Conservation (phyloP, 2,888 invertebrate species). For the Pachydiplax longipennis region DNA sequence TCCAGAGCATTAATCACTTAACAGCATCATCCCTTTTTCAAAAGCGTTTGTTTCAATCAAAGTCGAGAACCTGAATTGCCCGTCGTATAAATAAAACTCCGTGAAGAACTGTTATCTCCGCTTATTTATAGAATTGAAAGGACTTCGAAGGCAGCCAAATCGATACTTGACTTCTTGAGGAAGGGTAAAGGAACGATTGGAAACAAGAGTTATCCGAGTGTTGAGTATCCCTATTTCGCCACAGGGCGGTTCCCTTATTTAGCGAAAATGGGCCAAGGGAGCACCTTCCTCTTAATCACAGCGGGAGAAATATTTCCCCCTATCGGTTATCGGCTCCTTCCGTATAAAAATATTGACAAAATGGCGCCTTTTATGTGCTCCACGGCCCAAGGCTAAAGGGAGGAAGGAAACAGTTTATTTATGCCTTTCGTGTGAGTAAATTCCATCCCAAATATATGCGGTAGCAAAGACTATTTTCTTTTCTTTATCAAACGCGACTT, state of each 20-base stretch:
- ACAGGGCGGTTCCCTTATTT: neutral
- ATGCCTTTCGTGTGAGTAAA: no score
- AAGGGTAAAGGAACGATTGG: neutral
- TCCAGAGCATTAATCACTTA: neutral
- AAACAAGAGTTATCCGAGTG: neutral
- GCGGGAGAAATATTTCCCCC: neutral
- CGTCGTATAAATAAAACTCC: neutral
- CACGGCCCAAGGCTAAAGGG: no score
- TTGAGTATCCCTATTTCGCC: neutral
- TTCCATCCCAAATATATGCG: no score
- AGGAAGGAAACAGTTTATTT: no score
- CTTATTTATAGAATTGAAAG: neutral
- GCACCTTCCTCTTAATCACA: neutral
- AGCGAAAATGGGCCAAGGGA: neutral
- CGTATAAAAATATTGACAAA: neutral
- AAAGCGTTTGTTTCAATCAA: neutral
- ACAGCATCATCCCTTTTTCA: neutral
- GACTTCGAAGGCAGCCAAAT: neutral
- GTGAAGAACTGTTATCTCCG: neutral
- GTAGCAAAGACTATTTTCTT: no score
- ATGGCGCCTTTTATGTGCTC: no score
- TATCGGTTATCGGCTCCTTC: neutral
- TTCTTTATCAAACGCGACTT: no score
- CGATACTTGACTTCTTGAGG: neutral
- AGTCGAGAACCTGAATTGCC: neutral